Conservation (phyloP, 1,140 invertebrate species). For the Reticulitermes speratus region DNA sequence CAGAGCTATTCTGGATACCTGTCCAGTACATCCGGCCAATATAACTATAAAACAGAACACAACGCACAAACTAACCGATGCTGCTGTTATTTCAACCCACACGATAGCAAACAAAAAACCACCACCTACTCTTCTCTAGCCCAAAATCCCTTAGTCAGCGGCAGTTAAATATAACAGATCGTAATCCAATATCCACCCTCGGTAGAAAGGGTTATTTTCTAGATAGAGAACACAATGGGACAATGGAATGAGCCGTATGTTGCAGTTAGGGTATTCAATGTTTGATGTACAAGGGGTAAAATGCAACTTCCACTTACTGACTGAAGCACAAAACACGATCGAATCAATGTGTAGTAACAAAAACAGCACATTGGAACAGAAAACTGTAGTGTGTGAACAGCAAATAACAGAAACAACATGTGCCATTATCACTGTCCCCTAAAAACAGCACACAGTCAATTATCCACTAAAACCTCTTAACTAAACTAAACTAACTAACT, state of each 20-base stretch:
- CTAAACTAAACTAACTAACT: too few relatives aligned
- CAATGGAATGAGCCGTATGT: neutral
- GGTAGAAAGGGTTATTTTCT: neutral
- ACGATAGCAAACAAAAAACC: too few relatives aligned
- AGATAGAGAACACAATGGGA: neutral
- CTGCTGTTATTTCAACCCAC: neutral
- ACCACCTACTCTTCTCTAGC: too few relatives aligned
- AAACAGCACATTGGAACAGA: neutral
- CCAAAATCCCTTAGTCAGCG: neutral
- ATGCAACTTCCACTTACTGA: neutral
- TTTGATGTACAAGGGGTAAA: neutral
- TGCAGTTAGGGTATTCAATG: neutral
- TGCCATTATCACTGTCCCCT: neutral
- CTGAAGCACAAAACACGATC: too few relatives aligned
- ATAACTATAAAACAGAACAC: too few relatives aligned
- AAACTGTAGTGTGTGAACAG: neutral
- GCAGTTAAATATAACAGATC: slow-evolving; percentile 1
- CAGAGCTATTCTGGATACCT: neutral
- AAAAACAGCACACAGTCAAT: neutral
- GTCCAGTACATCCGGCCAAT: neutral
- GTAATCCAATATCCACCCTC: slow-evolving; percentile 4
- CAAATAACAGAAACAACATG: neutral
- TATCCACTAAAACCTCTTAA: neutral
- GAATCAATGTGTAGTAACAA: neutral
- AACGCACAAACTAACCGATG: neutral